Evolutionary conservation across 2,888 invertebrate genomes (phyloP).

Genomic region (Chymomyza procnemis): DNA sequence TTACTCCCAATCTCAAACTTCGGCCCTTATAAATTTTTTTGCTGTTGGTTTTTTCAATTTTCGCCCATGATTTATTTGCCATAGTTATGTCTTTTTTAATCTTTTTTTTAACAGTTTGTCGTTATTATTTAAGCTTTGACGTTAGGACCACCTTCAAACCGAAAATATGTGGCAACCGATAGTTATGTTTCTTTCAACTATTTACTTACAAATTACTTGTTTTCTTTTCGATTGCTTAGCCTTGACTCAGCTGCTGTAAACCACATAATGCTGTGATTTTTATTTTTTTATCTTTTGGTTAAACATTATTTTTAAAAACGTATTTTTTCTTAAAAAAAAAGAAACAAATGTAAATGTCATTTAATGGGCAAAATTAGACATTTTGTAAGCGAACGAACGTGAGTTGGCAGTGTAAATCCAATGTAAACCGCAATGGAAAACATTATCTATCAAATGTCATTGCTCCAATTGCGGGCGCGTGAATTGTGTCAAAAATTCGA

Average conservation of each 20-base stretch:
- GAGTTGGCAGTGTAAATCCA: neutral
- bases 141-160: slow-evolving; percentile 1
- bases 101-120: slow-evolving; percentile 1
- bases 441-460: neutral
- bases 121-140: slow-evolving; percentile 4
- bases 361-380: neutral
- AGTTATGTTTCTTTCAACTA: slow-evolving; percentile 2
- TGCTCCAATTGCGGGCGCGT: neutral
- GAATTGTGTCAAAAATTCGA: neutral
- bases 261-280: neutral
- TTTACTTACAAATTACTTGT: neutral
- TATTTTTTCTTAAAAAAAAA: slow-evolving; percentile 1
- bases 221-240: neutral
- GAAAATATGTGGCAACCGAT: neutral
- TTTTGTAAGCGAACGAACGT: neutral
- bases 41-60: slow-evolving; percentile 48
- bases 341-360: neutral
- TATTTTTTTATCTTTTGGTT: neutral
- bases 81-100: neutral
- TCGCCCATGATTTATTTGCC: slow-evolving; percentile 41
- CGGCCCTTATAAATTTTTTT: neutral
- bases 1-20: neutral
- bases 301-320: neutral
- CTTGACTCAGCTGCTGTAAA: slow-evolving; percentile 1
- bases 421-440: neutral